Evolutionary conservation across 2,113 vertebrate species (phyloP).

Genomic region (Hippocampus mohnikei): DNA sequence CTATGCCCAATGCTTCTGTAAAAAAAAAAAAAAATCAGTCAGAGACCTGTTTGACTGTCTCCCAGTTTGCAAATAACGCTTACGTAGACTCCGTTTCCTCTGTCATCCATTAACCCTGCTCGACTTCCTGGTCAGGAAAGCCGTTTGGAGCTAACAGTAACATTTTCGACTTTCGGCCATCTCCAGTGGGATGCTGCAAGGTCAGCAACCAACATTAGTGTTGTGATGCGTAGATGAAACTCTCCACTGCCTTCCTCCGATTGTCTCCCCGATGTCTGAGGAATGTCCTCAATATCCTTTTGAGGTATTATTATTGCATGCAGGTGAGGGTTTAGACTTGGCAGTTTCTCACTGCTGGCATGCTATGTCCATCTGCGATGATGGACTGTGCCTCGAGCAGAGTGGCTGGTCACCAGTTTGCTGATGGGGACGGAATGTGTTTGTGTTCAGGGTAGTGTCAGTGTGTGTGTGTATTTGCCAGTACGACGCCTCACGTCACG

Average conservation of each 20-base stretch:
- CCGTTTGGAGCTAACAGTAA: constrained; percentile 11
- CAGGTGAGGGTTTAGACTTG: neutral
- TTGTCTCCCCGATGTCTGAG: constrained; percentile 8
- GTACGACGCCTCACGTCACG: neutral
- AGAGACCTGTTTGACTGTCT: constrained; percentile 11
- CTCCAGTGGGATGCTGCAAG: constrained; percentile 6
- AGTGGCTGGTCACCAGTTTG: neutral
- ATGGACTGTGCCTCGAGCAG: neutral
- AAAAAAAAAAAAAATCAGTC: constrained; percentile 7
- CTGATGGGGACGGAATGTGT: neutral
- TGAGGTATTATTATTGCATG: neutral
- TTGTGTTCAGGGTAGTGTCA: neutral
- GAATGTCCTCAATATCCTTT: neutral
- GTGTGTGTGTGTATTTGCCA: neutral
- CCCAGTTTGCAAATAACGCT: constrained; percentile 1
- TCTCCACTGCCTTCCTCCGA: constrained; percentile 7
- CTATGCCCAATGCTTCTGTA: neutral
- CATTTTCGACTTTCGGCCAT: constrained; percentile 6
- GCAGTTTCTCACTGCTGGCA: neutral
- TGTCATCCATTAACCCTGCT: constrained; percentile 10
- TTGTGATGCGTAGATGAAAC: neutral
- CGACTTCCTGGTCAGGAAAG: constrained; percentile 36
- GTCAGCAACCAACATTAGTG: constrained; percentile 5
- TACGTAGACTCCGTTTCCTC: constrained; percentile 15
- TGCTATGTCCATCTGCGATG: neutral